A percentile compares a stretch with the other conserved stretches of the same genome.
Conservation (phyloP, 1,140 invertebrate genomes). For the Megathymus violae region DNA sequence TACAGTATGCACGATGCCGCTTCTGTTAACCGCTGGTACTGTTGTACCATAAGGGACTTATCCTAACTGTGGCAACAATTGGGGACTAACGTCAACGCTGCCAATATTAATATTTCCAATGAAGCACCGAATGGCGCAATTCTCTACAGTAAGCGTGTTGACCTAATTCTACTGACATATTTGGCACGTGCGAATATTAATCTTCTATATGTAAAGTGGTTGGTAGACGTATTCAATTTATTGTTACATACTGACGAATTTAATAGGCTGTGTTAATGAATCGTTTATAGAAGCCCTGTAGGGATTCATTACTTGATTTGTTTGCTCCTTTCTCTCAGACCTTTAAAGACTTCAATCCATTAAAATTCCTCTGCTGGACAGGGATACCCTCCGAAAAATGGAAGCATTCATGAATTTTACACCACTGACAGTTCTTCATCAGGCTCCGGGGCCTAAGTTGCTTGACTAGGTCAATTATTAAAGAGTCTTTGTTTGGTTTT, state of each 20-base stretch:
- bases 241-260: slow-evolving; percentile 29
- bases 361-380: too few species aligned
- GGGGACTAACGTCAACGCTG: slow-evolving; percentile 26
- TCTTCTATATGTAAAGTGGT: slow-evolving; percentile 43
- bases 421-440: too few species aligned
- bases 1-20: too few species aligned
- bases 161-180: slow-evolving; percentile 48
- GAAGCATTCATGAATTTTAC: too few species aligned
- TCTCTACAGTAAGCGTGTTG: slow-evolving; percentile 46
- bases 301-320: slow-evolving; percentile 9
- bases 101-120: slow-evolving; percentile 36
- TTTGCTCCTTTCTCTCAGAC: too few species aligned
- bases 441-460: too few species aligned
- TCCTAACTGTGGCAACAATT: slow-evolving; percentile 12
- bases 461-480: too few species aligned
- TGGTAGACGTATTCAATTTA: slow-evolving; percentile 48
- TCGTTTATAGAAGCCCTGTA: slow-evolving; percentile 23
- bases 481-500: too few species aligned
- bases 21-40: slow-evolving; percentile 2
- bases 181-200: slow-evolving; percentile 50
- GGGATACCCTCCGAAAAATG: too few species aligned
- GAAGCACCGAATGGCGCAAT: slow-evolving; percentile 42
- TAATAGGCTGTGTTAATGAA: slow-evolving; percentile 35
- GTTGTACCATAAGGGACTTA: slow-evolving; percentile 11
- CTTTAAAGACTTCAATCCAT: too few species aligned